Percentiles rank a stretch among this genome's conserved stretches.
These are phyloP conservation scores for Epirrhoe alternata DNA, from an alignment of 2,888 invertebrate genomes.

Conservation along the genomic window DNA sequence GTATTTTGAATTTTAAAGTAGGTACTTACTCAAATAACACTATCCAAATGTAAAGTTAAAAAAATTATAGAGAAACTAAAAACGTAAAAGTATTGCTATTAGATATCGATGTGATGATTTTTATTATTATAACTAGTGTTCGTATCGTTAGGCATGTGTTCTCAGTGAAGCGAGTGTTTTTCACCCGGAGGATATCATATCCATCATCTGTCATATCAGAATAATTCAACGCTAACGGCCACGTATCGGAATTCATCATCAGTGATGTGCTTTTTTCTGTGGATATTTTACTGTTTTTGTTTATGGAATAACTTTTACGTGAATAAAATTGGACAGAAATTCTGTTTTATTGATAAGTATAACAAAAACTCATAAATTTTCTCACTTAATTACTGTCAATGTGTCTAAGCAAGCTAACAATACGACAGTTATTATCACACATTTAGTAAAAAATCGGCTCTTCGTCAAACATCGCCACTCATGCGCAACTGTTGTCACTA, in stretches of 20 bases:
- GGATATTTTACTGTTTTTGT: too few species aligned
- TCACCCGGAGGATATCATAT: not conserved
- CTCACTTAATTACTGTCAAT: conserved; percentile 2
- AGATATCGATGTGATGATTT: not conserved
- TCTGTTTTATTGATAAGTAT: not conserved
- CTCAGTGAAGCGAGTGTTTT: not conserved
- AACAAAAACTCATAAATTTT: not conserved
- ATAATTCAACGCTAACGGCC: not conserved
- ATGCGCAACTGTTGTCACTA: conserved; percentile 1
- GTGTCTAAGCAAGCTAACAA: not conserved
- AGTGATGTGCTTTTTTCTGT: not conserved
- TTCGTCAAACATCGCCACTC: not conserved
- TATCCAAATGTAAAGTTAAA: too few species aligned
- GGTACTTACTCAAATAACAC: too few species aligned
- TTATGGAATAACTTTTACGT: not conserved
- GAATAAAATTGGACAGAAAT: not conserved
- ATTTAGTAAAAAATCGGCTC: not conserved
- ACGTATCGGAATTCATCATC: not conserved
- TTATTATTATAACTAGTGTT: not conserved
- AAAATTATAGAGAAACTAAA: too few species aligned
- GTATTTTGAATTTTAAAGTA: too few species aligned
- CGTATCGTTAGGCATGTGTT: not conserved
- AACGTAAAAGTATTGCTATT: too few species aligned
- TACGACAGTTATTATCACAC: not conserved
- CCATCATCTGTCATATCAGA: not conserved